Evolutionary conservation across 2,797 vertebrate genomes (phyloP).

Genomic region (Podargus strigoides): DNA sequence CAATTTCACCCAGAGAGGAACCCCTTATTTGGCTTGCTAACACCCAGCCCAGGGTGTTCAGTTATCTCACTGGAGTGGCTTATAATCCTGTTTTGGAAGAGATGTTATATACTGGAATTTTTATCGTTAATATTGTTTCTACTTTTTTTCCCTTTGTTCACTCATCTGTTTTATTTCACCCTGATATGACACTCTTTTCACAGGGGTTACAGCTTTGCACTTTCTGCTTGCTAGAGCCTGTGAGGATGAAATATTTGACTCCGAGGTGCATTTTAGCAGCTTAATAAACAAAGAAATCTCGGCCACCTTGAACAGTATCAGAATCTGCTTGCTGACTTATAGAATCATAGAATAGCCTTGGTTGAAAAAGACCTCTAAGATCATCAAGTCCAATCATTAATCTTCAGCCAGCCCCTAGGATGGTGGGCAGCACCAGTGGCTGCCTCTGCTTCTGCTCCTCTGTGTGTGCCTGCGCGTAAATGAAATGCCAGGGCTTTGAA

Average conservation of each 20-base stretch:
- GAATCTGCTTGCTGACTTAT: background rate
- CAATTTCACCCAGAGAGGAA: background rate
- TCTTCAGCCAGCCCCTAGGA: background rate
- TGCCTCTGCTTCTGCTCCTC: background rate
- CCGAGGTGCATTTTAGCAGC: background rate
- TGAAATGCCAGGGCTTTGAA: background rate
- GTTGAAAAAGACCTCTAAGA: no score
- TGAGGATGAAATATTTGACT: background rate
- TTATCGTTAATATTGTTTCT: background rate
- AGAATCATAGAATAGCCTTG: no score
- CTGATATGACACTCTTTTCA: background rate
- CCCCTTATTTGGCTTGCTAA: background rate
- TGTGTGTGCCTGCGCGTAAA: rapidly evolving
- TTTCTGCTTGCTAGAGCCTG: background rate
- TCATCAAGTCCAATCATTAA: no score
- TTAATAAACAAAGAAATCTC: background rate
- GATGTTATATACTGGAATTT: background rate
- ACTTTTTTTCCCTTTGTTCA: background rate
- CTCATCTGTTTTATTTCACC: background rate
- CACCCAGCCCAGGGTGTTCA: background rate
- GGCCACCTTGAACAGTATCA: background rate
- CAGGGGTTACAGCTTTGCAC: background rate
- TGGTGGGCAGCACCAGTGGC: rapidly evolving
- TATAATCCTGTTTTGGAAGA: background rate
- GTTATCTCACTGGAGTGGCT: background rate